Conservation (phyloP, 2,113 vertebrate genomes). For the Quiscalus mexicanus region DNA sequence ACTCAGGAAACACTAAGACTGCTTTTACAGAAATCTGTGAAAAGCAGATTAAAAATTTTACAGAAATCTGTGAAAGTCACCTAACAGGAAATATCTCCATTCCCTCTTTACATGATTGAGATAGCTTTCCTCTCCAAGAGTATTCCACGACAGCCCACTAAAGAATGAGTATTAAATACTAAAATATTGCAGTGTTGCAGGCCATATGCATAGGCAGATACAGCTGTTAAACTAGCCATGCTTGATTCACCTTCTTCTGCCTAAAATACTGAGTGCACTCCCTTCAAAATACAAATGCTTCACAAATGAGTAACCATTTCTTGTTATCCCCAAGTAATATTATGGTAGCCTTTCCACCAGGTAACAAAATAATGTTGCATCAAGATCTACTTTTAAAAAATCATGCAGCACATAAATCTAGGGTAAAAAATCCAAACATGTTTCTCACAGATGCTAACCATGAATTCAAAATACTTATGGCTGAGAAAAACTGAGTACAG, state of each 20-base stretch:
- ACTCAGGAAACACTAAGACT: background rate
- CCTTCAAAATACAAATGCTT: background rate
- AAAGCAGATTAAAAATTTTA: background rate
- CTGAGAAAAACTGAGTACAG: background rate
- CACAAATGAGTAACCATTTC: background rate
- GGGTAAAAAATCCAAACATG: background rate
- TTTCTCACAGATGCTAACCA: background rate
- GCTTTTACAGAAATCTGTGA: background rate
- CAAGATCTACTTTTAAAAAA: background rate
- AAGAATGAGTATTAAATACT: background rate
- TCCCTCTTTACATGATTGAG: background rate
- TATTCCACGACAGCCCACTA: background rate
- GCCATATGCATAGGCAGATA: background rate
- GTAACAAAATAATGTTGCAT: background rate
- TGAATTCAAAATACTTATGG: background rate
- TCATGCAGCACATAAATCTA: rapidly evolving
- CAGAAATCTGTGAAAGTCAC: background rate
- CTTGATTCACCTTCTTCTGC: background rate
- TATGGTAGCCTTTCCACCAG: background rate
- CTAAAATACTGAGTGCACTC: background rate
- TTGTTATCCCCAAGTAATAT: background rate
- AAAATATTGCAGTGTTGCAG: background rate
- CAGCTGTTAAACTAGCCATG: background rate
- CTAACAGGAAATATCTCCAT: background rate
- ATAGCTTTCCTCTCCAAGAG: background rate